phyloP scores from a whole-genome alignment of 2,113 vertebrate genomes.

The Corvus hawaiiensis region DNA sequence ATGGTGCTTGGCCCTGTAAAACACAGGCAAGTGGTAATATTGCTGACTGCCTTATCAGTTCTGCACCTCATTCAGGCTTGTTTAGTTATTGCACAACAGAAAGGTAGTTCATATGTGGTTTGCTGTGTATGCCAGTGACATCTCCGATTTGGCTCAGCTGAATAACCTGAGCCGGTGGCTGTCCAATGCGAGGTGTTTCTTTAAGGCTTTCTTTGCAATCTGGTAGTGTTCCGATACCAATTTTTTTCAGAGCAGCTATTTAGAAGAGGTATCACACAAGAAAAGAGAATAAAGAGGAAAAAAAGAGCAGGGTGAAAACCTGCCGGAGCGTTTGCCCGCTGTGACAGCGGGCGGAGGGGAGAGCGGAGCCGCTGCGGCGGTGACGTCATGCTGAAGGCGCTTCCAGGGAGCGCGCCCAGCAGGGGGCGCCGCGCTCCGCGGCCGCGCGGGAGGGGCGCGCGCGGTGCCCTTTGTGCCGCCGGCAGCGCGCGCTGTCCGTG shows the following conservation, averaged over 20 bases:
- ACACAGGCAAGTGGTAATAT: neutral
- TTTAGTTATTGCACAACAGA: neutral
- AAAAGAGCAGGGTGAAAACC: neutral
- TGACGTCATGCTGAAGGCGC: neutral
- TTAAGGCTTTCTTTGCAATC: neutral
- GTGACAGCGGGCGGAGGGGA: accelerated
- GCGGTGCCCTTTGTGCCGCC: accelerated
- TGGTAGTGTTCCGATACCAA: neutral
- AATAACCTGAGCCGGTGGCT: neutral
- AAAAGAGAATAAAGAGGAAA: too few species aligned
- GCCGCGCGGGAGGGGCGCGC: neutral
- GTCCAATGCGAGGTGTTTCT: neutral
- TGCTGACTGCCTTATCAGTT: neutral
- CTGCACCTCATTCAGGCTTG: neutral
- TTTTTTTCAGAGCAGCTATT: neutral
- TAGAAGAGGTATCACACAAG: accelerated
- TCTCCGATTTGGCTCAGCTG: neutral
- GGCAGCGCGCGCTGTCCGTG: neutral
- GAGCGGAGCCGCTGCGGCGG: neutral
- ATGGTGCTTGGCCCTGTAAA: neutral
- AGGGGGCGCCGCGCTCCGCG: neutral
- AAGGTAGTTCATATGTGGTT: neutral
- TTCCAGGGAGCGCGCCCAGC: neutral
- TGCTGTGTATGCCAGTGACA: neutral
- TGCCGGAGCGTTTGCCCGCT: neutral